A percentile compares a stretch with the other conserved stretches of the same genome.
These are phyloP conservation scores for Cathartes aura DNA, from an alignment of 2,113 vertebrate species.

Conservation along the genomic window DNA sequence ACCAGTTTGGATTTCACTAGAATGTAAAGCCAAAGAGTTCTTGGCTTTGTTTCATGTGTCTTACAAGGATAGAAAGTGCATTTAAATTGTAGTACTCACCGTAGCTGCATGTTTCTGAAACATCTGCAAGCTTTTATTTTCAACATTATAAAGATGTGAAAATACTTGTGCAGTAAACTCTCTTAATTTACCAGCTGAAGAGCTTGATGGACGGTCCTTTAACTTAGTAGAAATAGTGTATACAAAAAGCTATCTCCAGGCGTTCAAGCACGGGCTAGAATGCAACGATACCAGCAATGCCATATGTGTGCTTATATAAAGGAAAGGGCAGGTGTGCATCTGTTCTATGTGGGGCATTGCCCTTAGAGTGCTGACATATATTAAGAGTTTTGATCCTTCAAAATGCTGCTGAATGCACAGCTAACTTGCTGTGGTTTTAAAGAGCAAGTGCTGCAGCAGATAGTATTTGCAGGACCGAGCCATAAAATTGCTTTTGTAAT, in stretches of 20 bases:
- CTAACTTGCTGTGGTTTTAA: neutral
- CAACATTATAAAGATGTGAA: conserved; percentile 49
- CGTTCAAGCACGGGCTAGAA: neutral
- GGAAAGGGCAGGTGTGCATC: neutral
- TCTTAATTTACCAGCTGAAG: conserved; percentile 54
- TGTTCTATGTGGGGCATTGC: neutral
- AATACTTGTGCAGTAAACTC: conserved; percentile 55
- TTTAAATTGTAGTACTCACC: conserved; percentile 68
- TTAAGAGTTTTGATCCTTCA: neutral
- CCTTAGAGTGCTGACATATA: neutral
- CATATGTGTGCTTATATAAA: fast-evolving
- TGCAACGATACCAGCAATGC: neutral
- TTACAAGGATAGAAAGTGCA: conserved; percentile 71
- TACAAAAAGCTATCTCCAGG: neutral
- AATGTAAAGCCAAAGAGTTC: conserved; percentile 76
- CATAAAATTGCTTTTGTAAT: neutral
- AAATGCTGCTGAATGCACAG: neutral
- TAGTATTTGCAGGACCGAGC: neutral
- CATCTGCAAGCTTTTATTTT: conserved; percentile 72
- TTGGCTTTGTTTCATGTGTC: conserved; percentile 79
- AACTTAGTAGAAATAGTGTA: neutral
- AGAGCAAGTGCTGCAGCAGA: neutral
- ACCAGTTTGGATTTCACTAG: conserved; percentile 80
- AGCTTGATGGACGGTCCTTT: neutral
- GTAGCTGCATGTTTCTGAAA: conserved; percentile 70